Conservation (phyloP, 1,140 invertebrate species). For the Orussus abietinus region DNA sequence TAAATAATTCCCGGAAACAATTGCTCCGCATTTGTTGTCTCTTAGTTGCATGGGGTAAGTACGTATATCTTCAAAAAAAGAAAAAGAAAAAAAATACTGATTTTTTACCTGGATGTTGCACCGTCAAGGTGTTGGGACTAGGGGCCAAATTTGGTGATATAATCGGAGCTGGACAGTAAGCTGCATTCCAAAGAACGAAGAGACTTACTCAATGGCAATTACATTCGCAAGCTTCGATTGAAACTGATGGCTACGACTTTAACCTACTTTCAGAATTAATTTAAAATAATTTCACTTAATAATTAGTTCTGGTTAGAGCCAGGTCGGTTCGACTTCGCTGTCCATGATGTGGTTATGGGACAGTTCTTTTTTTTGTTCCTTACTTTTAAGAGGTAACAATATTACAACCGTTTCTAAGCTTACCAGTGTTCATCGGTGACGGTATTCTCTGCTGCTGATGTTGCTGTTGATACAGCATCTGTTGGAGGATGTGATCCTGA, state of each 20-base stretch:
- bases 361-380: neutral
- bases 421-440: constrained; percentile 53
- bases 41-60: constrained; percentile 3
- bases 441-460: constrained; percentile 49
- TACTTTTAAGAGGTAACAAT: neutral
- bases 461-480: constrained; percentile 43
- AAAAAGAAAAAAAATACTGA: constrained; percentile 6
- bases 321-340: too few species aligned
- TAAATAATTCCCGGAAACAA: too few species aligned
- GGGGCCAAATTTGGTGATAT: constrained; percentile 63
- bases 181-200: constrained; percentile 53
- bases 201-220: too few species aligned
- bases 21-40: too few species aligned
- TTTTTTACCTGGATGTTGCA: constrained; percentile 59
- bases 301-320: too few species aligned
- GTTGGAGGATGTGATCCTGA: constrained; percentile 48
- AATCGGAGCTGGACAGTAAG: constrained; percentile 54
- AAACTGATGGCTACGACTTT: too few species aligned
- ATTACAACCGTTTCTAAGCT: constrained; percentile 16
- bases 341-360: too few species aligned
- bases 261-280: too few species aligned
- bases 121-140: constrained; percentile 61
- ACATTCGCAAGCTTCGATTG: neutral
- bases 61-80: constrained; percentile 6
- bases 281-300: constrained; percentile 10